Conservation (phyloP, 2,113 vertebrate genomes). For the Thamnophis sirtalis region DNA sequence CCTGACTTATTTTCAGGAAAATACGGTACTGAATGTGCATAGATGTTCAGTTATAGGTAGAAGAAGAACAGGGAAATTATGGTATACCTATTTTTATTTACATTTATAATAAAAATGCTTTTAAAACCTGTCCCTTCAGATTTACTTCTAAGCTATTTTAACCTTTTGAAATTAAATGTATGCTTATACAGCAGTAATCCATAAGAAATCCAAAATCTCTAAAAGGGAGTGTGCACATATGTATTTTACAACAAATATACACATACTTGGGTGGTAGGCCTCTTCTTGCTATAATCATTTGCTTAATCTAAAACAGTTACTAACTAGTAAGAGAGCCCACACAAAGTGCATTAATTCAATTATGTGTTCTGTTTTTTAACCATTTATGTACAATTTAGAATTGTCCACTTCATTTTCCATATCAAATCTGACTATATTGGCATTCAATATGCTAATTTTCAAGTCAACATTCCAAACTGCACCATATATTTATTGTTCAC, state of each 20-base stretch:
- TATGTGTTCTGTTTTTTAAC: background rate
- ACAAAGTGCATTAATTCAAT: background rate
- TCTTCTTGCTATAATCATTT: background rate
- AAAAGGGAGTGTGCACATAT: background rate
- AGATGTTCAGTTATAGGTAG: background rate
- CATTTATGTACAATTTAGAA: background rate
- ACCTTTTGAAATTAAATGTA: background rate
- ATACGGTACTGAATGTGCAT: background rate
- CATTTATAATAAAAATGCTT: background rate
- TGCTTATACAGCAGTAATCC: background rate
- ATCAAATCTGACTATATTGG: background rate
- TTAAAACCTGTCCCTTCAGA: background rate
- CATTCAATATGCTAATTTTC: background rate
- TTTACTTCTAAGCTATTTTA: background rate
- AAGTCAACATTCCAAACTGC: background rate
- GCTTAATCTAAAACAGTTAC: constrained; percentile 1
- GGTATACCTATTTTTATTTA: background rate
- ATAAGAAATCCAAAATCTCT: background rate
- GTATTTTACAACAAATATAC: background rate
- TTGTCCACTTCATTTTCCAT: background rate
- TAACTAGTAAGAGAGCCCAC: background rate
- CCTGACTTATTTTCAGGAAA: too few relatives aligned
- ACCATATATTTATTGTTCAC: background rate
- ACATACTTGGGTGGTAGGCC: background rate
- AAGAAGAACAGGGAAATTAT: background rate